phyloP scores from a whole-genome alignment of 2,888 invertebrate species.

The Lasioglossum marginatum region DNA sequence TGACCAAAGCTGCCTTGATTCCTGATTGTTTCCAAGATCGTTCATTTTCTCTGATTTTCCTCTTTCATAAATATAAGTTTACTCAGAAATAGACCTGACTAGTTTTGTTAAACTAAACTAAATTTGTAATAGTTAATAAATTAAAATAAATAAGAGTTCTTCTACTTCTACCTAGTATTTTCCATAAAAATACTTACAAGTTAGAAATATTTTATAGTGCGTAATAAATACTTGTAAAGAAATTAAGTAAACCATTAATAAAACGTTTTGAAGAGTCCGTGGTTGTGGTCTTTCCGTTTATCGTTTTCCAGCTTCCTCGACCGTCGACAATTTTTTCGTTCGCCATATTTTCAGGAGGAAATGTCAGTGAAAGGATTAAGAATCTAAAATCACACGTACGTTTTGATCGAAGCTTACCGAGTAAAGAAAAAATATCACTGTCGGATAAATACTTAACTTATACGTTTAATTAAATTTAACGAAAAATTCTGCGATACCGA shows the following conservation, averaged over 20 bases:
- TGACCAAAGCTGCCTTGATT: conserved; percentile 31
- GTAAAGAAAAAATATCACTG: conserved; percentile 21
- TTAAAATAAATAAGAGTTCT: conserved; percentile 34
- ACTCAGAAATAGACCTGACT: conserved; percentile 32
- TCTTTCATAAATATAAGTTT: conserved; percentile 25
- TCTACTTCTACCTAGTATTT: conserved; percentile 22
- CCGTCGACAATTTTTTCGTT: background rate
- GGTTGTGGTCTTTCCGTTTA: background rate
- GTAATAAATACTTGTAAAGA: conserved; percentile 25
- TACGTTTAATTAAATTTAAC: conserved; percentile 20
- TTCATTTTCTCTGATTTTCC: background rate
- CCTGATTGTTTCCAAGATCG: background rate
- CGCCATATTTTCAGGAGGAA: background rate
- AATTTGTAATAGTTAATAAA: conserved; percentile 34
- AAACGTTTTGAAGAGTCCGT: conserved; percentile 15
- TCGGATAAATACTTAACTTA: conserved; percentile 2
- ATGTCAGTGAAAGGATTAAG: conserved; percentile 36
- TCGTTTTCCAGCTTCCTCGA: background rate
- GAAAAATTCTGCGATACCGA: background rate
- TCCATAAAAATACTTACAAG: conserved; percentile 29
- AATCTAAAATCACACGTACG: conserved; percentile 3
- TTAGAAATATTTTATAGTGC: conserved; percentile 16
- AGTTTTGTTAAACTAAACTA: conserved; percentile 31
- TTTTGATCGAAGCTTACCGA: conserved; percentile 3
- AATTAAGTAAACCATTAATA: conserved; percentile 15